Conservation (phyloP, 2,797 vertebrate genomes). For the Chiloscyllium punctatum region DNA sequence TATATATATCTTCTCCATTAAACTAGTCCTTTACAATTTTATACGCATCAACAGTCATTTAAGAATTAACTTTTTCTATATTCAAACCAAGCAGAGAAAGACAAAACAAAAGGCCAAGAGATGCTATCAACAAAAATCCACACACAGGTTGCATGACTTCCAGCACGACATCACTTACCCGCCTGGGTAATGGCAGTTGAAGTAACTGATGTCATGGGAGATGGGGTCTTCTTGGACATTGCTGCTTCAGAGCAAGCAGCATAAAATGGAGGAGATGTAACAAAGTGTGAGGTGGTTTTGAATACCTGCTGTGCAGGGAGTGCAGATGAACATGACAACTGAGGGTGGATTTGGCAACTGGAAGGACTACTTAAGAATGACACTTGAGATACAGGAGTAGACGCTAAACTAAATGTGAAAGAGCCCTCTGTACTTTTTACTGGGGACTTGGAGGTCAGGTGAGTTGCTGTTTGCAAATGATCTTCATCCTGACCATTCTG, state of each 20-base stretch:
- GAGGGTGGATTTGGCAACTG: conserved; percentile 56
- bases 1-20: neutral
- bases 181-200: conserved; percentile 61
- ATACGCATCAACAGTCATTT: neutral
- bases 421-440: conserved; percentile 48
- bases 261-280: conserved; percentile 71
- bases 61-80: neutral
- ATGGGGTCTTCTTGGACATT: conserved; percentile 74
- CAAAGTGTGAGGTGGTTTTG: conserved; percentile 63
- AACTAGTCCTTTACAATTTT: conserved; percentile 32
- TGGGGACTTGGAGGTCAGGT: conserved; percentile 43
- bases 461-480: conserved; percentile 52
- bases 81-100: conserved; percentile 26
- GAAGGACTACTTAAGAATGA: conserved; percentile 47
- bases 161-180: conserved; percentile 15
- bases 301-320: conserved; percentile 64
- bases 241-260: conserved; percentile 75
- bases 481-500: conserved; percentile 57
- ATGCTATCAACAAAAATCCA: neutral
- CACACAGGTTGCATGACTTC: conserved; percentile 36
- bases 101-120: neutral
- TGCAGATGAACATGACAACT: conserved; percentile 50
- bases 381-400: conserved; percentile 53
- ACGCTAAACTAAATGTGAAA: conserved; percentile 55
- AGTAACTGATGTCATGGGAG: conserved; percentile 69